Evolutionary conservation across 2,888 invertebrate species (phyloP).

Genomic region (Lepidocyrtoides sp.): DNA sequence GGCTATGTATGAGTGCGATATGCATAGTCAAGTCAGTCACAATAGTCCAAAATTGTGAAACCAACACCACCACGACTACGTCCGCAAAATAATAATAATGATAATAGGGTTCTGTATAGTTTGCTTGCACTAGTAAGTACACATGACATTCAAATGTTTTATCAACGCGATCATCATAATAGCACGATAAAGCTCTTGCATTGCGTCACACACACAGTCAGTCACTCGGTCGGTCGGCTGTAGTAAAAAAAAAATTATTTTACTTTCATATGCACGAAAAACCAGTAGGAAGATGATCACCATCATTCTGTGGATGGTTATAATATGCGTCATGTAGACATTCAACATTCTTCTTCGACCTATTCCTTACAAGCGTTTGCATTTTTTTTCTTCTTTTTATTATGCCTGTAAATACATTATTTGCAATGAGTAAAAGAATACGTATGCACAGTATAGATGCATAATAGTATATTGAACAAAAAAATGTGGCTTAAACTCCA

Average conservation of each 20-base stretch:
- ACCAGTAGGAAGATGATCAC: slow-evolving; percentile 16
- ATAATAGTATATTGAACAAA: not conserved
- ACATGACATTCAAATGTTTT: slow-evolving; percentile 66
- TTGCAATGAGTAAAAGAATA: slow-evolving; percentile 1
- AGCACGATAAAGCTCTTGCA: not conserved
- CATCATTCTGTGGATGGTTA: not conserved
- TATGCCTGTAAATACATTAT: slow-evolving; percentile 2
- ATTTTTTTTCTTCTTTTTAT: slow-evolving; percentile 11
- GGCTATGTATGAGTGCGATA: not conserved
- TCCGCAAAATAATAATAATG: slow-evolving; percentile 49
- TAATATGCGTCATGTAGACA: slow-evolving; percentile 44
- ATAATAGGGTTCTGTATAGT: no score
- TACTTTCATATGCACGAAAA: slow-evolving; percentile 28
- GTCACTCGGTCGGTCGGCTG: slow-evolving; percentile 24
- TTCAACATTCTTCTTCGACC: not conserved
- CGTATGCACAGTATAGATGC: no score
- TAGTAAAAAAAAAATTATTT: slow-evolving; percentile 18
- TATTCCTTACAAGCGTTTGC: slow-evolving; percentile 1
- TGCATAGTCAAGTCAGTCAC: slow-evolving; percentile 28
- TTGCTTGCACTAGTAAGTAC: no score
- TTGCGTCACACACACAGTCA: slow-evolving; percentile 32
- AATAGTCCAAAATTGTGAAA: slow-evolving; percentile 21
- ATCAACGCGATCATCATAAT: slow-evolving; percentile 11
- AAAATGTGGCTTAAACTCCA: not conserved
- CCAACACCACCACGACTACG: not conserved